phyloP scores from a whole-genome alignment of 37 sponge, comb jelly and placozoan species.

The Halichondria panicea region DNA sequence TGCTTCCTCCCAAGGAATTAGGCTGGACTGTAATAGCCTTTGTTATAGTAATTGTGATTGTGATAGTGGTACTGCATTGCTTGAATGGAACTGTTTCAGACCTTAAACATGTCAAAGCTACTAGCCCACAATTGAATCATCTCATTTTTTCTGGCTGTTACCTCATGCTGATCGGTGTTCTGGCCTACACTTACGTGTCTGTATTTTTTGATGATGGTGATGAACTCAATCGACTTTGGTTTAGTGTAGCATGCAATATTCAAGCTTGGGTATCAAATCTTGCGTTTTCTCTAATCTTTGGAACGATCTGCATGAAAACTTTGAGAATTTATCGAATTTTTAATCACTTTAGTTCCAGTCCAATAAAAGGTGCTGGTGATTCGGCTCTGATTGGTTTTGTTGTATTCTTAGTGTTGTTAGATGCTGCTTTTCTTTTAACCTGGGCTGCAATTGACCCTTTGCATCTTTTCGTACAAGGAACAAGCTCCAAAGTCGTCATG shows the following conservation, averaged over 20 bases:
- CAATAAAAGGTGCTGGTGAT: neutral
- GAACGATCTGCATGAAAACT: conserved; percentile 6
- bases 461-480: neutral
- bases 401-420: neutral
- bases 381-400: neutral
- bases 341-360: neutral
- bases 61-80: neutral
- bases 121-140: conserved; percentile 39
- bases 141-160: conserved; percentile 36
- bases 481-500: neutral
- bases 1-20: no score
- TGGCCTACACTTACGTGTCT: neutral
- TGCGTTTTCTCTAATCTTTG: conserved; percentile 10
- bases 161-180: neutral
- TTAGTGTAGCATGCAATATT: conserved; percentile 2
- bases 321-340: conserved; percentile 26
- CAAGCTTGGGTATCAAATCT: neutral
- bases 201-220: neutral
- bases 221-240: neutral
- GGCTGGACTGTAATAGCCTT: neutral
- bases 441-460: neutral
- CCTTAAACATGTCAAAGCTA: conserved; percentile 12
- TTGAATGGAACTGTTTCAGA: neutral
- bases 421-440: neutral
- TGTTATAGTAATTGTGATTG: neutral